Evolutionary conservation across 2,113 vertebrate genomes (phyloP), one percentile per base, ranked within the genome.

Genomic region (Menura novaehollandiae): DNA sequence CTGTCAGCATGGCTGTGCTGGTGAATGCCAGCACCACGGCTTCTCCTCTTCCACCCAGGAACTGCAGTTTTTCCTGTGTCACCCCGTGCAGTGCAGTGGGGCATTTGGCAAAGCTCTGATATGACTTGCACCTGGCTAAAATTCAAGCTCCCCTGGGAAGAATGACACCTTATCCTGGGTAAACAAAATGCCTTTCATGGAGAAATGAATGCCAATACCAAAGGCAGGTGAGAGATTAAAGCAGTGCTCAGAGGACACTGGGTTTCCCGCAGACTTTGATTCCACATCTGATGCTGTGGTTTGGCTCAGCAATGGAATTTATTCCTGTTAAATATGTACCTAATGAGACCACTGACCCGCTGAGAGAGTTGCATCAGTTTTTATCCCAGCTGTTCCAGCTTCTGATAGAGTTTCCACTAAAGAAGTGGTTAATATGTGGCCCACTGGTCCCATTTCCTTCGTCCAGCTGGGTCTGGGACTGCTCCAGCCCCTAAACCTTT

Each of bases 311-410:
- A 3, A 74, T 81, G 67, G 80, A 89, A 88, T 85, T 75, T 89
- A 49, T 49, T 79, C 63, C 62, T 33, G 46, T 85, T 93, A 85
- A 94, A 85, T 87, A 56, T 87, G 39, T 81, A 85, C 87, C 53
- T 92, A 77, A 80, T 77, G 60, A 95, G 64, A 81, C 44, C 87
- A 81, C 37, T 91, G 81, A 66, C 81, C 77, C 76, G 69, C 56
- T 92, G 84, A 56, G 79, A 94, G 39, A 71, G 33, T 56, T 49
- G 41, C 81, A 89, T 76, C 58, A 62, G 19, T 91, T 89, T 71
- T 56, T 71, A 73, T 49, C 11, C 8, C 64, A 74, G 68, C 43
- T 81, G 80, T 39, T 53, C 58, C 69, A 88, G 62, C 23, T 81
- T 55, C 64, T 86, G 18, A 43, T 80, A 43, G 47, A 84, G 19